Base-by-base conservation (phyloP, 2,888 invertebrate genomes). In the Lithophane ornitopus region DNA sequence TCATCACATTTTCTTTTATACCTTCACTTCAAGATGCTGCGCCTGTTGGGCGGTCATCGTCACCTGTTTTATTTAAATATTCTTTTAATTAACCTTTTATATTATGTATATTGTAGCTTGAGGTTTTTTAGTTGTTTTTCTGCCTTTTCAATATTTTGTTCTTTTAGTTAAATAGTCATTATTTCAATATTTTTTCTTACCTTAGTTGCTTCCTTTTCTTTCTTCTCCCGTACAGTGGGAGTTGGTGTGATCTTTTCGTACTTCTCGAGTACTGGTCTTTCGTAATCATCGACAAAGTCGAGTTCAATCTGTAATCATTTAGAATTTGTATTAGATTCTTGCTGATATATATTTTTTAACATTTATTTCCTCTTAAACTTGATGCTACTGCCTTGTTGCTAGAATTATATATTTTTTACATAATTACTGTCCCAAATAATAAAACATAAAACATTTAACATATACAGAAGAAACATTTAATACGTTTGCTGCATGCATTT, bases 231-330 rank as follows among this genome's bases (percentile, higher is more conserved):
- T 3, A 93, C 90, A 61, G 92, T 92, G n/a, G 96, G 95, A 77
- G 96, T 96, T 9, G 96, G 96, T 39, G 95, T 89, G n/a, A 96
- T 90, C 89, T 97, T 97, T 92, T 98, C 97, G 89, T 97, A 98
- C 93, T 97, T 98, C 88, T 98, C 98, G 81, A 98, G 96, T 46
- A 97, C 97, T 7, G 98, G 97, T 81, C 98, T 97, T 87, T 98
- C 98, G 90, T 98, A 98, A 93, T 98, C 98, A 73, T 98, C 97
- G 58, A 96, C 95, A 90, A 97, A 96, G 92, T 96, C 96, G 85
- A 96, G 90, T 91, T 96, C 95, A 81, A 92, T 88, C 95, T 96
- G 93, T 70, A 94, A 94, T 80, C 72, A 71, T 81, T 68, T 16
- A 72, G 58, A 70, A 56, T 34, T 69, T 76, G 39, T 68, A 70